A percentile compares a stretch with the other conserved stretches of the same genome.
These are phyloP conservation scores for Machimus atricapillus DNA, from an alignment of 2,888 invertebrate species.

Conservation along the genomic window DNA sequence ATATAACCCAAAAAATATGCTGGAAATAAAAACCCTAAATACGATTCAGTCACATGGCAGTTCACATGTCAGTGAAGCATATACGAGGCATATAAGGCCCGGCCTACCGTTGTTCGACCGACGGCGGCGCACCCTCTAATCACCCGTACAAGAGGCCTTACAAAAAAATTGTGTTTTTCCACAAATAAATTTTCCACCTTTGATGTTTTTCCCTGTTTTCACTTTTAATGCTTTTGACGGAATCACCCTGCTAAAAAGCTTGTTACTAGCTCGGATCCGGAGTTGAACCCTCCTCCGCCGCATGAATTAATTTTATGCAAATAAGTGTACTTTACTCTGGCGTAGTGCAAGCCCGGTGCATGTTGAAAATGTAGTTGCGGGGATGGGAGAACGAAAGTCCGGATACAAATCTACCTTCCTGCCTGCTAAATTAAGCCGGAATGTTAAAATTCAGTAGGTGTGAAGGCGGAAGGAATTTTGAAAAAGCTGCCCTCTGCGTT, in stretches of 20 bases:
- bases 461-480: background rate
- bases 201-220: background rate
- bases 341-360: background rate
- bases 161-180: background rate
- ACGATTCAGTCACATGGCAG: background rate
- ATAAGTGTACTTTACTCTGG: background rate
- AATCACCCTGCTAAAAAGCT: background rate
- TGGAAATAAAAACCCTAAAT: background rate
- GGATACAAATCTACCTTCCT: background rate
- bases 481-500: background rate
- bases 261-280: background rate
- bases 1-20: background rate
- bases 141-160: background rate
- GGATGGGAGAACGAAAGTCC: background rate
- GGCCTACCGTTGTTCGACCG: background rate
- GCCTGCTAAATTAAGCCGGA: background rate
- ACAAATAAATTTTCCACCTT: background rate
- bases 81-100: background rate
- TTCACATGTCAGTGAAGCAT: background rate
- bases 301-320: slow-evolving; percentile 1
- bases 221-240: background rate
- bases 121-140: background rate
- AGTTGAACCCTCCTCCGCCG: background rate
- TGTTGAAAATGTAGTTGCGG: background rate
- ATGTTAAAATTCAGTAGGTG: slow-evolving; percentile 15